These are phyloP conservation scores for Odontophorus gujanensis DNA, from an alignment of 2,113 vertebrate genomes.

Conservation along the genomic window DNA sequence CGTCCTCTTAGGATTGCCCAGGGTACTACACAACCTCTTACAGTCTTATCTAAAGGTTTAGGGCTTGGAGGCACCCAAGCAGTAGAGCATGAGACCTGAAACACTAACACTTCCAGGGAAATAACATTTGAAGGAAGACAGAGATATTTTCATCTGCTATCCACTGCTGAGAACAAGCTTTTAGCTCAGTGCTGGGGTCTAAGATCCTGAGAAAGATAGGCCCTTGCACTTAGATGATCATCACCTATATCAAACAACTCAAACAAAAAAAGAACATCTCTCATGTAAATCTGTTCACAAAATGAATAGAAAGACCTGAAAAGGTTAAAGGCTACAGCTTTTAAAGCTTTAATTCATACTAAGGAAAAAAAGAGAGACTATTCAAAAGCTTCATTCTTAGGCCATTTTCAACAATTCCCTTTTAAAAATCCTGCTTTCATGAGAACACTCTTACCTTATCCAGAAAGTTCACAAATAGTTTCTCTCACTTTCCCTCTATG, in stretches of 20 bases:
- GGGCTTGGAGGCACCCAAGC: constrained; percentile 14
- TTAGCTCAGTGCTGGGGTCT: constrained; percentile 14
- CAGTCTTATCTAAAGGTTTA: background rate
- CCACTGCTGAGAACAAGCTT: constrained; percentile 45
- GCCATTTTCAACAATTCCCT: constrained; percentile 36
- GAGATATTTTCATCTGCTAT: constrained; percentile 35
- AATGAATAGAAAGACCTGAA: constrained; percentile 40
- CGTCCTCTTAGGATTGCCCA: background rate
- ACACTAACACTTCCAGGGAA: constrained; percentile 24
- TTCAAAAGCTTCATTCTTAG: constrained; percentile 72
- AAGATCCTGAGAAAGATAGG: constrained; percentile 48
- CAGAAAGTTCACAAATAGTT: constrained; percentile 50
- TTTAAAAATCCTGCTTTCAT: constrained; percentile 46
- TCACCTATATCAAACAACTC: constrained; percentile 59
- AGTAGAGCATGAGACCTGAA: constrained; percentile 14
- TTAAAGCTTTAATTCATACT: constrained; percentile 50
- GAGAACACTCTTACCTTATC: constrained; percentile 23
- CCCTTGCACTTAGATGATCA: constrained; percentile 49
- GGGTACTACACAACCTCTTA: background rate
- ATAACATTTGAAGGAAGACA: constrained; percentile 41
- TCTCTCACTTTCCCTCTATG: background rate
- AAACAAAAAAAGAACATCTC: constrained; percentile 44
- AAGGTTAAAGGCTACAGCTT: constrained; percentile 65
- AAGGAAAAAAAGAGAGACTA: constrained; percentile 7
- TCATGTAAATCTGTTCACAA: constrained; percentile 67